Base-by-base conservation (phyloP, 2,113 vertebrate species). In the Heliornis fulica region DNA sequence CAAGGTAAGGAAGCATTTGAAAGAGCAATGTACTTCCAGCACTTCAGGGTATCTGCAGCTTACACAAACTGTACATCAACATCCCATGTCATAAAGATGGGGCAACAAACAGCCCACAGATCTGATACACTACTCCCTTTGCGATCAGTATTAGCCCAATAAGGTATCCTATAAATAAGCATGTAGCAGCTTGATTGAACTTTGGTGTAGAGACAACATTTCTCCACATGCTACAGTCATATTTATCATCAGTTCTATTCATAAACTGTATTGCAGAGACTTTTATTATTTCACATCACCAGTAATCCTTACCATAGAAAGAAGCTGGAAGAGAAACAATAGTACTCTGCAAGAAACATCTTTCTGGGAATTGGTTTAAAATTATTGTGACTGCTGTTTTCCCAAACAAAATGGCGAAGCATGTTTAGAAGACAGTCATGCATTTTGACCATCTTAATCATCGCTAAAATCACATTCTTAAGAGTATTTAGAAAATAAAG, bases 1-100 rank as follows among this genome's bases (percentile, higher is more conserved):
- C 28, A 54, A 45, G 78, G 64, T 8, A 70, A 41, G 66, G 3
- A n/a, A 76, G 25, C 6, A n/a, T n/a, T n/a, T n/a, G n/a, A n/a
- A n/a, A n/a, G 1, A 56, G n/a, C 28, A 51, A 3, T 20, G 11
- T 14, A 29, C 41, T 65, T 54, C 29, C 46, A 51, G 28, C 45
- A 74, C 21, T 21, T 18, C 45, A 36, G 38, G 71, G 2, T 45
- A 70, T 7, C 68, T 91, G 72, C 18, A 50, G 17, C 59, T 90
- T 17, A 41, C 78, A 40, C 26, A 79, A 80, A 65, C 11, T 36
- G 28, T 21, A 41, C 31, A 36, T 43, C 65, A 84, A 10, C 2
- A 1, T 17, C 10, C 8, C 36, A 54, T 1, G 1, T 20, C 31
- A 68, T 0, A 60, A 41, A 66, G 63, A 25, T 31, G 18, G n/a